Conservation (phyloP, 1,140 invertebrate genomes). For the Drosophila truncata region DNA sequence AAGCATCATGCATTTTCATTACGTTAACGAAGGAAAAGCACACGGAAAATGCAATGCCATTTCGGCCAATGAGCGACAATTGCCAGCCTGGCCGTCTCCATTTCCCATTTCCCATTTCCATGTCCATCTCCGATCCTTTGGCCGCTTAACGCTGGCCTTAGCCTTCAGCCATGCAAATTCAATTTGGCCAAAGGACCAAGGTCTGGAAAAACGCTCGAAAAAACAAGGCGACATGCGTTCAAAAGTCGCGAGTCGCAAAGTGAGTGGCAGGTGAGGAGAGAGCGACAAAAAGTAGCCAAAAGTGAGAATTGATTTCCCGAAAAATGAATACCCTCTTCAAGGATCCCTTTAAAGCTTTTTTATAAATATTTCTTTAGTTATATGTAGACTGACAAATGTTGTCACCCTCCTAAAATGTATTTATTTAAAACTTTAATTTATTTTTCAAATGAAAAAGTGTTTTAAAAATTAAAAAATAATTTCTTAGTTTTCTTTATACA, state of each 20-base stretch:
- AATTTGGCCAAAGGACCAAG: constrained; percentile 59
- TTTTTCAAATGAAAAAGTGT: no score
- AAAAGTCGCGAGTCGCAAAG: constrained; percentile 63
- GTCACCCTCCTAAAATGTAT: no score
- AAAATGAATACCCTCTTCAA: neutral
- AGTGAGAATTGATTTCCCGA: constrained; percentile 5
- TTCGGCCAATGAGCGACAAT: constrained; percentile 66
- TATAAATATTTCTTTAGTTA: no score
- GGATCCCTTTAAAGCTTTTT: no score
- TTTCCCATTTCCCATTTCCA: constrained; percentile 7
- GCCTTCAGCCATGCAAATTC: constrained; percentile 76
- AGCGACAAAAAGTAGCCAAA: constrained; percentile 5
- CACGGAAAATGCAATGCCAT: constrained; percentile 51
- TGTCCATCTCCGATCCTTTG: constrained; percentile 16
- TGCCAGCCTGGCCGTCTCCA: constrained; percentile 35
- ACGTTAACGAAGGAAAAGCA: constrained; percentile 50
- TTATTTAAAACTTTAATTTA: no score
- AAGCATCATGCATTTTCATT: constrained; percentile 70
- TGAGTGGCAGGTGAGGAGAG: constrained; percentile 64
- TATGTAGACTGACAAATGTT: no score
- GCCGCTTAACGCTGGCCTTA: constrained; percentile 60
- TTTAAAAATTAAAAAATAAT: no score
- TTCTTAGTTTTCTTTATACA: no score
- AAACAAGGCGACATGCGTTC: constrained; percentile 65
- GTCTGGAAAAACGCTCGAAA: constrained; percentile 49